A percentile compares a stretch with the other conserved stretches of the same genome.
These are phyloP conservation scores for Sylvietta virens DNA, from an alignment of 2,113 vertebrate genomes.

Conservation along the genomic window DNA sequence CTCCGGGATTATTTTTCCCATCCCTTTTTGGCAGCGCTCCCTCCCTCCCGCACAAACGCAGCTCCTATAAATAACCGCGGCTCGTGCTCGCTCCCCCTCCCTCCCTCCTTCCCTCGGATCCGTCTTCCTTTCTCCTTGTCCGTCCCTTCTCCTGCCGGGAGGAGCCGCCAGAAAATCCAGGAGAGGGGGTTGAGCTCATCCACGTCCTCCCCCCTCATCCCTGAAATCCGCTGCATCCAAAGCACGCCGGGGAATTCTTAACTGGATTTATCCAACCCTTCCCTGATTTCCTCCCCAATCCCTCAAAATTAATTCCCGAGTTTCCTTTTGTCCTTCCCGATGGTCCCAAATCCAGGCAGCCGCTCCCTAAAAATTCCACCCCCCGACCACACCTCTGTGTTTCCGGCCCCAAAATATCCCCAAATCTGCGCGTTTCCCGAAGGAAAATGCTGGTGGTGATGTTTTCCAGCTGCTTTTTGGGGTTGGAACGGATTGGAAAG, in stretches of 20 bases:
- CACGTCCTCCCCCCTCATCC: accelerated
- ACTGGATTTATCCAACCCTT: background rate
- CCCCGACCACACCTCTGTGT: accelerated
- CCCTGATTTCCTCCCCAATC: background rate
- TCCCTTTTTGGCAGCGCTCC: slow-evolving; percentile 36
- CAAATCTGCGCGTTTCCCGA: accelerated
- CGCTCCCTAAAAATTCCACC: background rate
- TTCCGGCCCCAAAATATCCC: background rate
- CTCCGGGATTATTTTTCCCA: slow-evolving; percentile 58
- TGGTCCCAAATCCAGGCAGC: background rate
- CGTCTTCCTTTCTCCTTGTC: slow-evolving; percentile 4
- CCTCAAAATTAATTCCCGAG: background rate
- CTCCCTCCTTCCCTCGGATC: background rate
- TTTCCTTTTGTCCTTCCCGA: background rate
- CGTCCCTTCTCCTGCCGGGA: background rate
- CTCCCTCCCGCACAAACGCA: slow-evolving; percentile 30
- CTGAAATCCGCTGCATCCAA: accelerated
- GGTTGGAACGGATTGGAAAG: too few relatives aligned
- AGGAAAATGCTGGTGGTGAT: background rate
- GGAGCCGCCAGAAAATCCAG: background rate
- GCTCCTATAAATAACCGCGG: slow-evolving; percentile 60
- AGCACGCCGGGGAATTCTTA: accelerated
- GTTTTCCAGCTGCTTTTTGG: background rate
- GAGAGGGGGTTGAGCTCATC: background rate
- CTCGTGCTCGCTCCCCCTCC: background rate